Base-by-base conservation (phyloP, 64 coral and sea anemone genomes). In the Acropora tenuis region DNA sequence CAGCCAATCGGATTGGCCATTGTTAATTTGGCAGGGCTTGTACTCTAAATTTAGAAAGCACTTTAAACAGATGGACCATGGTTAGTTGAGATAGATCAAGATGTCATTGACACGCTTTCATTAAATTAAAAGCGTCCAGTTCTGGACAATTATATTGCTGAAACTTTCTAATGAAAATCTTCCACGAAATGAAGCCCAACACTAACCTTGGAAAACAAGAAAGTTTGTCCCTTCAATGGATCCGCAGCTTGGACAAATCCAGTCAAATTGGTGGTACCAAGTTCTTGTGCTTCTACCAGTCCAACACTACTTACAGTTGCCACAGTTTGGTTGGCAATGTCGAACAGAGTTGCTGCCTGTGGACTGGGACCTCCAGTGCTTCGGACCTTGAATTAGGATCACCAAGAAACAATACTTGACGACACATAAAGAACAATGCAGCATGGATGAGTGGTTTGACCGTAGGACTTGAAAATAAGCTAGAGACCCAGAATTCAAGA, bases 351-450 rank as follows among this genome's bases (percentile, higher is more conserved):
- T 80, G 97, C 90, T 0, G 91, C 85, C 78, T 99, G 97, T 13
- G 97, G 97, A 76, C 90, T 96, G 58, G 97, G 97, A n/a, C 97
- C 97, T 53, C 97, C 97, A 66, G 91, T 91, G 40, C 94, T 92
- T 50, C 95, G 95, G 40, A 97, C 92, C 95, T 97, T 69, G 1
- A 63, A 13, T 13, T 13, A 13, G 60, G 16, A 63, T 65, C 66
- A 73, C 3, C 16, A 90, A n/a, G 5, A 63, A 63, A 7, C 7
- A 63, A 63, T 63, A 13, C 2, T 15, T 15, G 2, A 10, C 2
- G 6, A 63, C 11, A 63, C 16, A 55, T 55, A 0, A 55, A 55
- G 10, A 55, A 7, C 52, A 55, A 55, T 55, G 5, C 52, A 30
- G 30, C 30, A 30, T 30, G 30, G 30, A 30, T 30, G 30, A 30